Evolutionary conservation across 1,140 invertebrate species (phyloP).

Genomic region (Pachyrhynchus sulphureomaculatus): DNA sequence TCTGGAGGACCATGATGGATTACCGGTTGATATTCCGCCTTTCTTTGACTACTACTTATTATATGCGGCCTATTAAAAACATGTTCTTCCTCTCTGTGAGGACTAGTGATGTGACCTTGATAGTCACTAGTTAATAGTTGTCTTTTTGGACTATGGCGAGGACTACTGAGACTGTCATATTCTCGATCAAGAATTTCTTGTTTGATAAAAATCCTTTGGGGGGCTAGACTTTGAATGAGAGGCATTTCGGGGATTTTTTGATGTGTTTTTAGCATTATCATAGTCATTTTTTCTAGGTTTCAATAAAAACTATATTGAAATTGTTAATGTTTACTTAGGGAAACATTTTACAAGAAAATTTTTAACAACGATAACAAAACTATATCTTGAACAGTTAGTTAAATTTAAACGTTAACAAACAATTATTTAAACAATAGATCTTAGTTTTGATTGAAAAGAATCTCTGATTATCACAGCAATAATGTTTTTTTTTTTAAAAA

Average conservation of each 20-base stretch:
- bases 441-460: no score
- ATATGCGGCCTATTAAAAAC: background rate
- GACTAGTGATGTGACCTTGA: background rate
- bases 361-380: no score
- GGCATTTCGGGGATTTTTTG: constrained; percentile 37
- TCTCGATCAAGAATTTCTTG: constrained; percentile 13
- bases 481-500: no score
- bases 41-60: background rate
- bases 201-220: constrained; percentile 21
- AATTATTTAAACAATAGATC: no score
- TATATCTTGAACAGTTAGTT: no score
- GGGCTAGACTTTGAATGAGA: constrained; percentile 18
- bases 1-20: no score
- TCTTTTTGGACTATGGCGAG: background rate
- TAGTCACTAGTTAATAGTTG: background rate
- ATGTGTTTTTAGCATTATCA: constrained; percentile 35
- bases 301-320: no score
- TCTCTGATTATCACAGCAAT: no score
- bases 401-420: no score
- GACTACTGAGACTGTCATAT: background rate
- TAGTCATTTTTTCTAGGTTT: constrained; percentile 18
- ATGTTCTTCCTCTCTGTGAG: background rate
- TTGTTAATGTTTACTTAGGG: no score
- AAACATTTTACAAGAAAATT: no score
- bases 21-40: background rate